These are phyloP conservation scores for Pangasius larnaudii DNA, from an alignment of 2,797 vertebrate genomes.

Conservation along the genomic window DNA sequence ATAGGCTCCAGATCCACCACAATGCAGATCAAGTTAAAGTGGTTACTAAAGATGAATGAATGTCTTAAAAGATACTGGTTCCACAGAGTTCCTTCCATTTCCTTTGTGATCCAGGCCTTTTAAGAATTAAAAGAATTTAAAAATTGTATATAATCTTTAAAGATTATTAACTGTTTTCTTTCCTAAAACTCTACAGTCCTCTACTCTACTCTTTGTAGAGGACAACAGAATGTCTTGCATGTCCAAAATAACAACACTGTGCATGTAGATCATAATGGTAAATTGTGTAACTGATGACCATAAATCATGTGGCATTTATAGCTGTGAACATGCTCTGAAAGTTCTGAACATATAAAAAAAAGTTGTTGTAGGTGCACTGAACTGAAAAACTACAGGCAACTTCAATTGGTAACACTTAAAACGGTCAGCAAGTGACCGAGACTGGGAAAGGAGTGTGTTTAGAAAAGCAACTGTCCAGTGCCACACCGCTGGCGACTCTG, in stretches of 20 bases:
- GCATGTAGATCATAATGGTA: neutral
- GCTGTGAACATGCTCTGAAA: neutral
- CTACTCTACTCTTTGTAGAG: too few species aligned
- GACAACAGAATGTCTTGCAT: neutral
- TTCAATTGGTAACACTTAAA: neutral
- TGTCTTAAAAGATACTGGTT: neutral
- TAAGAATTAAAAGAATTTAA: neutral
- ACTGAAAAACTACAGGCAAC: neutral
- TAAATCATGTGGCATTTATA: neutral
- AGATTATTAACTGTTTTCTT: neutral
- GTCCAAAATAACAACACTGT: neutral
- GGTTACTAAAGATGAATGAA: neutral
- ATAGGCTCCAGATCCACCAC: neutral
- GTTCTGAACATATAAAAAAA: neutral
- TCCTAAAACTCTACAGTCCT: neutral
- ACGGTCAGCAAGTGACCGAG: neutral
- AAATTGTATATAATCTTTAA: neutral
- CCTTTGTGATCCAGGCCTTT: neutral
- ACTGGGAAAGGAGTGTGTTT: constrained; percentile 15
- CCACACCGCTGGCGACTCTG: constrained; percentile 46
- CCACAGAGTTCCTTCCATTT: neutral
- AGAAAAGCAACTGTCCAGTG: constrained; percentile 21
- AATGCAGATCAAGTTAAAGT: neutral
- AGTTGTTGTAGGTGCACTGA: neutral
- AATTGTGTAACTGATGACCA: neutral